Conservation (phyloP, 2,888 invertebrate genomes). For the Nysson spinosus region DNA sequence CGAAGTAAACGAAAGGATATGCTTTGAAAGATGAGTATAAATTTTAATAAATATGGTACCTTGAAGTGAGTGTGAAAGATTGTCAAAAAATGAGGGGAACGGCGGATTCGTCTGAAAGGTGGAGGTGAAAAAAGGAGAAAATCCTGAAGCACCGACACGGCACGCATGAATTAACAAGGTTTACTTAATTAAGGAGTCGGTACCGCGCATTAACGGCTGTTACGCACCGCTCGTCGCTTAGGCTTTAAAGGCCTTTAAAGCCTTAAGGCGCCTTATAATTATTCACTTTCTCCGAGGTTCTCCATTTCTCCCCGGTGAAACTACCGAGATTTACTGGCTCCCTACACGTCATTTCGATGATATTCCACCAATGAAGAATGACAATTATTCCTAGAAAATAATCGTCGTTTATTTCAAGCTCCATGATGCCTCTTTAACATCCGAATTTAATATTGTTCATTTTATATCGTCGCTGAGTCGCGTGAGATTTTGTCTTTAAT, state of each 20-base stretch:
- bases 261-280: constrained; percentile 61
- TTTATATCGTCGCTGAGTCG: too few relatives aligned
- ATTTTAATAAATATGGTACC: too few relatives aligned
- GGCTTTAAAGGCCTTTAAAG: constrained; percentile 45
- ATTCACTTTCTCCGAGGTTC: constrained; percentile 65
- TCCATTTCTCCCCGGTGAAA: constrained; percentile 40
- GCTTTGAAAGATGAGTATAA: too few relatives aligned
- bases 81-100: neutral
- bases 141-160: constrained; percentile 6
- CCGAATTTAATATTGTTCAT: too few relatives aligned
- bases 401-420: constrained; percentile 1
- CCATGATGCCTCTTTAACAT: too few relatives aligned
- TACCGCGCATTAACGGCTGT: constrained; percentile 34
- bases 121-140: constrained; percentile 23
- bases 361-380: constrained; percentile 24
- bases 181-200: constrained; percentile 51
- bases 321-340: constrained; percentile 51
- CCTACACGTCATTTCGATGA: constrained; percentile 42
- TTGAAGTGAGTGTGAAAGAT: neutral
- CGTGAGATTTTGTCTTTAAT: too few relatives aligned
- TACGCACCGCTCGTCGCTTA: constrained; percentile 46
- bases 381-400: constrained; percentile 31
- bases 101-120: neutral
- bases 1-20: too few relatives aligned
- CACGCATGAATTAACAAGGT: constrained; percentile 50